These are phyloP conservation scores for Gnathonemus echidnorhynchus DNA, from an alignment of 2,113 vertebrate genomes.

Conservation along the genomic window DNA sequence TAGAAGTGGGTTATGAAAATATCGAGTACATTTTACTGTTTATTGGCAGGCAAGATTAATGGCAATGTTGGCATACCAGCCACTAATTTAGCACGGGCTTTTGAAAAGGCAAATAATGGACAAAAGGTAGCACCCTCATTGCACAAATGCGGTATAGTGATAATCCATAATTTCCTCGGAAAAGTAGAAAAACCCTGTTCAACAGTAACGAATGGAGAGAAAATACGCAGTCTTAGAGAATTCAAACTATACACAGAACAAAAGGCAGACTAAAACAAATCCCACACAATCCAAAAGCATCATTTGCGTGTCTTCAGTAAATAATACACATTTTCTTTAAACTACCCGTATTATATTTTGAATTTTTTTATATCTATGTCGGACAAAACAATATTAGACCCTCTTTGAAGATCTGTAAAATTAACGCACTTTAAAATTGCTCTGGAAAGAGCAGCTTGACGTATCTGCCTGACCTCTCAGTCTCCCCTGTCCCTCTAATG, in stretches of 20 bases:
- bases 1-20: neutral
- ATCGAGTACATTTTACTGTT: neutral
- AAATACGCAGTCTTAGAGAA: neutral
- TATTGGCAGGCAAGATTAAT: neutral
- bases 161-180: neutral
- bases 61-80: neutral
- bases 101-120: neutral
- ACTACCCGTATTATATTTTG: neutral
- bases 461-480: neutral
- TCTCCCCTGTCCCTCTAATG: conserved; percentile 28
- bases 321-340: neutral
- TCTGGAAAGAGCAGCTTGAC: neutral
- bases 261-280: neutral
- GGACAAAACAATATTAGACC: neutral
- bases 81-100: neutral
- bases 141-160: neutral
- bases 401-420: neutral
- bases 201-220: neutral
- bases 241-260: neutral
- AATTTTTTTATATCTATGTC: neutral
- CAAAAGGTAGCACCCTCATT: neutral
- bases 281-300: neutral
- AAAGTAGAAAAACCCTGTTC: neutral
- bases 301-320: neutral
- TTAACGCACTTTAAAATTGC: neutral